Evolutionary conservation across 1,140 invertebrate genomes (phyloP), one percentile per base, ranked within the genome.

Genomic region (Antheraea pernyi): DNA sequence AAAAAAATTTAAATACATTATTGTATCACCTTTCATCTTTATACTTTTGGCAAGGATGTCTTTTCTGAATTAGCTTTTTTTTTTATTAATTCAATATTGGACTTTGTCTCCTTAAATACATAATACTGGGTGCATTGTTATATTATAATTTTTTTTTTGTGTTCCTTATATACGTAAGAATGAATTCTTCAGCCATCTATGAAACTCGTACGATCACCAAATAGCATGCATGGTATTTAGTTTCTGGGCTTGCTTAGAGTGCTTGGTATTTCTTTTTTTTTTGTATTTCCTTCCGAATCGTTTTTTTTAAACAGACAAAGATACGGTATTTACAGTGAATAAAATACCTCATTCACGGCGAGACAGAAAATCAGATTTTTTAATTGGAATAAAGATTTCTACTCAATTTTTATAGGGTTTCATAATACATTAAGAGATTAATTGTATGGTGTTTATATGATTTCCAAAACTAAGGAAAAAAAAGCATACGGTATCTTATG

Each of bases 171-270:
- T 53, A 53, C 16, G 13, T 53, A 6, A n/a, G 13, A 61, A 79
- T 85, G 82, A 87, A 88, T 85, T 87, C 86, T 86, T 75, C 85
- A 86, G 82, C 87, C 87, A 89, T 89, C 84, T 85, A 80, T 30
- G 46, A 16, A 1, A 16, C 46, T 53, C 46, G 82, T 82, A 77
- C 78, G 73, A 59, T 53, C 59, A 67, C 66, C 67, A 67, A 65
- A 19, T 68, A 72, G 46, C 30, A 67, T 81, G 88, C 88, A 88
- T 88, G 86, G 80, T 88, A 87, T 82, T 67, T 37, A 58, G 18
- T 70, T 69, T 60, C 65, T 53, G 61, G 75, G 78, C 75, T 82
- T 82, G 73, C 74, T 74, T 80, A 74, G 16, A 53, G 46, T 16
- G 46, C 46, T 53, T 53, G 46, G 11, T 53, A 53, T 13, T 73